These are phyloP conservation scores for Myiozetetes cayanensis DNA, from an alignment of 2,113 vertebrate genomes.

Conservation along the genomic window DNA sequence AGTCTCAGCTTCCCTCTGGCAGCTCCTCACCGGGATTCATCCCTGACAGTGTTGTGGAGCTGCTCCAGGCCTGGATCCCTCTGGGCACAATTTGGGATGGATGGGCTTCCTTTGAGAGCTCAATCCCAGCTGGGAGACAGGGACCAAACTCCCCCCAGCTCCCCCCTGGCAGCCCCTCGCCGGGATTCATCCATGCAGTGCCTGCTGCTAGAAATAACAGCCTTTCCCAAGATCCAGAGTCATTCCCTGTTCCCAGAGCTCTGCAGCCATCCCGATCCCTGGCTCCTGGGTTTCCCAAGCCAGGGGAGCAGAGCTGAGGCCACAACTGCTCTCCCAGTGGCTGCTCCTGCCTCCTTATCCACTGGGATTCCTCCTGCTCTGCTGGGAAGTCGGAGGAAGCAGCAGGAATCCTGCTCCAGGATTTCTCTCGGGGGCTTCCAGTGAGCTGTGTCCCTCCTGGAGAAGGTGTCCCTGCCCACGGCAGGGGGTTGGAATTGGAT, in stretches of 20 bases:
- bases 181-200: background rate
- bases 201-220: background rate
- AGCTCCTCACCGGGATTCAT: too few species aligned
- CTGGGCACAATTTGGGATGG: background rate
- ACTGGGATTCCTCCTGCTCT: background rate
- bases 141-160: background rate
- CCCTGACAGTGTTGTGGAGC: too few species aligned
- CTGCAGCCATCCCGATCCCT: background rate
- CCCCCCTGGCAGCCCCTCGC: background rate
- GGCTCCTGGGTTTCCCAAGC: rapidly evolving
- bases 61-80: background rate
- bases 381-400: background rate
- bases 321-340: rapidly evolving
- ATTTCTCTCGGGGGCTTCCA: rapidly evolving
- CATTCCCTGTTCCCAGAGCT: background rate
- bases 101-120: background rate
- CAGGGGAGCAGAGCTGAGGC: background rate
- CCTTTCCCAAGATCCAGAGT: background rate
- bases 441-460: background rate
- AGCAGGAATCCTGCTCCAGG: background rate
- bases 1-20: too few species aligned
- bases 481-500: background rate
- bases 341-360: background rate
- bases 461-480: too few species aligned
- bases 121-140: background rate